These are phyloP conservation scores for Sanderia malayensis DNA, from an alignment of 30 jellyfish, hydroid and myxozoan species.

Conservation along the genomic window DNA sequence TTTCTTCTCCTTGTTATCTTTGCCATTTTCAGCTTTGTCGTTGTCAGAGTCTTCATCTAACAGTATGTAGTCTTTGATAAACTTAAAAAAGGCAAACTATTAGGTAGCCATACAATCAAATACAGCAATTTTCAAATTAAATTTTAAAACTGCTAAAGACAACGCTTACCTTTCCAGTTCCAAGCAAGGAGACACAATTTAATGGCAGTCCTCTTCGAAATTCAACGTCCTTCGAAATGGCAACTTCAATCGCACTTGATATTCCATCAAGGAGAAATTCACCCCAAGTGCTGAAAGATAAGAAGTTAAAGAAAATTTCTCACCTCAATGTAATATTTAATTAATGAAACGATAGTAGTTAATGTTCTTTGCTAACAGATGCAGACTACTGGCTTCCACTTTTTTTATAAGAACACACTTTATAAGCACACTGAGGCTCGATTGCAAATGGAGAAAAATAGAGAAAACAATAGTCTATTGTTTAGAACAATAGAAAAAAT, in stretches of 20 bases:
- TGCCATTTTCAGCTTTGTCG: constrained; percentile 12
- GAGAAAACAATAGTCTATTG: too few relatives aligned
- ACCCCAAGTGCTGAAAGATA: constrained; percentile 82
- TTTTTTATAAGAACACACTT: too few relatives aligned
- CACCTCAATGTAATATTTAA: too few relatives aligned
- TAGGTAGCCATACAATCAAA: neutral
- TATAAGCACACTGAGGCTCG: too few relatives aligned
- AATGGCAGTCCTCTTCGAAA: constrained; percentile 82
- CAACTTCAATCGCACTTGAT: constrained; percentile 62
- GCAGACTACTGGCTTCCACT: too few relatives aligned
- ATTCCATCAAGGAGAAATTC: constrained; percentile 78
- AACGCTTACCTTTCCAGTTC: constrained; percentile 74
- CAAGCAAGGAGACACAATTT: constrained; percentile 64
- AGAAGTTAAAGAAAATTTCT: neutral
- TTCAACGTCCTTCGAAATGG: constrained; percentile 74
- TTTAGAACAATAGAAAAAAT: too few relatives aligned
- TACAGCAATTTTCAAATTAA: too few relatives aligned
- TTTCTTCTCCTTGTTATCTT: constrained; percentile 22
- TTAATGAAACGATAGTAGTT: too few relatives aligned
- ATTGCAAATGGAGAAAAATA: too few relatives aligned
- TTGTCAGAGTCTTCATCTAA: constrained; percentile 17
- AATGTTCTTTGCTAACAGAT: too few relatives aligned
- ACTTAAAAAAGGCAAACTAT: constrained; percentile 15
- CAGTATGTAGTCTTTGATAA: constrained; percentile 37
- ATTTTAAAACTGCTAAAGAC: too few relatives aligned